phyloP scores from a whole-genome alignment of 2,797 vertebrate species.

The Tokudaia tokunoshimensis region DNA sequence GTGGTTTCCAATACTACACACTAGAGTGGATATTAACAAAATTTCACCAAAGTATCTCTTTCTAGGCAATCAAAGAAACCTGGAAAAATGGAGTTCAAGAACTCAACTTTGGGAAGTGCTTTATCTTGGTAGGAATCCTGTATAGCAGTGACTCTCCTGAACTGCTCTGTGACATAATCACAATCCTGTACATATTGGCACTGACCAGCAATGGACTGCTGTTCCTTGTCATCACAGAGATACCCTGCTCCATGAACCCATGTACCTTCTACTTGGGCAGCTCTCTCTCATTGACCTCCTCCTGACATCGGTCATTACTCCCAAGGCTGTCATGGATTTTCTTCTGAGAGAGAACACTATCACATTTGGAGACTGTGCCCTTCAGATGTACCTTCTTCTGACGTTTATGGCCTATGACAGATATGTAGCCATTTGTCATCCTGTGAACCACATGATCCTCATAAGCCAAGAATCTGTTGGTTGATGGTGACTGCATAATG shows the following conservation, averaged over 20 bases:
- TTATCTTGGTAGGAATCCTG: neutral
- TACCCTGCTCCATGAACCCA: slow-evolving; percentile 26
- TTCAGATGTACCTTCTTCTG: slow-evolving; percentile 66
- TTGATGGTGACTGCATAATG: neutral
- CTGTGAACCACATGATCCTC: slow-evolving; percentile 54
- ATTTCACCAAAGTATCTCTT: neutral
- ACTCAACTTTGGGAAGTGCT: no score
- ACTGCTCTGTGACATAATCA: neutral
- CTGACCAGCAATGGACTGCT: slow-evolving; percentile 51
- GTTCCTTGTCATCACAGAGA: slow-evolving; percentile 47
- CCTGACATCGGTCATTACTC: slow-evolving; percentile 16
- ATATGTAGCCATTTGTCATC: slow-evolving; percentile 70
- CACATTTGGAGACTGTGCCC: slow-evolving; percentile 29
- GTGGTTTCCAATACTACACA: neutral
- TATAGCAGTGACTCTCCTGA: neutral
- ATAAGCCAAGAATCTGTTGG: slow-evolving; percentile 50
- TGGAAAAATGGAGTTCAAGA: slow-evolving; percentile 62
- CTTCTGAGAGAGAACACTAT: slow-evolving; percentile 42
- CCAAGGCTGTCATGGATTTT: neutral
- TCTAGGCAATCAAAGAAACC: slow-evolving; percentile 32
- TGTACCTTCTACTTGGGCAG: slow-evolving; percentile 66
- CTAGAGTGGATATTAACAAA: neutral
- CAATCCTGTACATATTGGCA: slow-evolving; percentile 48
- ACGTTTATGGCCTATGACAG: slow-evolving; percentile 72
- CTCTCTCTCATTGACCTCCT: slow-evolving; percentile 76